These are phyloP conservation scores for Takifugu flavidus DNA, from an alignment of 2,113 vertebrate species.

Conservation along the genomic window DNA sequence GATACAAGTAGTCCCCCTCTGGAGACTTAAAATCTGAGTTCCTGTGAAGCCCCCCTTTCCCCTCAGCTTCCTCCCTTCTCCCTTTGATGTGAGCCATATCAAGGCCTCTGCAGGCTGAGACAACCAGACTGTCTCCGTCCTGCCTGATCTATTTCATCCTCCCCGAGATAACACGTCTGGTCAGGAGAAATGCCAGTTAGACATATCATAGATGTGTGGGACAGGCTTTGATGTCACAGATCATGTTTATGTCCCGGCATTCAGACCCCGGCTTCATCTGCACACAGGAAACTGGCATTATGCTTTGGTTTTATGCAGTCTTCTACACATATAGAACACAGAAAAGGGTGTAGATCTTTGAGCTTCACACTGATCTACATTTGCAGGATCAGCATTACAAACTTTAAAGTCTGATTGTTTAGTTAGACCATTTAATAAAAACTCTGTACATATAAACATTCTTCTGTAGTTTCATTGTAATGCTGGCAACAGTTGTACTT, in stretches of 20 bases:
- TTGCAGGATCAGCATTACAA: no score
- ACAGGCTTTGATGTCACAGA: slow-evolving; percentile 35
- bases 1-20: background rate
- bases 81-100: slow-evolving; percentile 60
- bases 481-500: no score
- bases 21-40: slow-evolving; percentile 28
- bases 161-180: slow-evolving; percentile 17
- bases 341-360: no score
- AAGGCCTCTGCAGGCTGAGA: slow-evolving; percentile 29
- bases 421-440: no score
- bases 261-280: slow-evolving; percentile 16
- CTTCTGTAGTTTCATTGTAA: no score
- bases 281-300: slow-evolving; percentile 10
- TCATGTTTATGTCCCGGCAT: slow-evolving; percentile 5
- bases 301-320: background rate
- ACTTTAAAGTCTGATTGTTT: no score
- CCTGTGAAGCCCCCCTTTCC: slow-evolving; percentile 52
- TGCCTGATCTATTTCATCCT: slow-evolving; percentile 20
- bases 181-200: background rate
- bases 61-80: slow-evolving; percentile 30
- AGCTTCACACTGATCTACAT: no score
- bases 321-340: no score
- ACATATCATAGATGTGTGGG: background rate
- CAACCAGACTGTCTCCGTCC: slow-evolving; percentile 57
- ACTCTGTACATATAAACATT: no score